A percentile compares a stretch with the other conserved stretches of the same genome.
Evolutionary conservation across 1,140 invertebrate species (phyloP).

Genomic region (Drosophila malerkotliana): DNA sequence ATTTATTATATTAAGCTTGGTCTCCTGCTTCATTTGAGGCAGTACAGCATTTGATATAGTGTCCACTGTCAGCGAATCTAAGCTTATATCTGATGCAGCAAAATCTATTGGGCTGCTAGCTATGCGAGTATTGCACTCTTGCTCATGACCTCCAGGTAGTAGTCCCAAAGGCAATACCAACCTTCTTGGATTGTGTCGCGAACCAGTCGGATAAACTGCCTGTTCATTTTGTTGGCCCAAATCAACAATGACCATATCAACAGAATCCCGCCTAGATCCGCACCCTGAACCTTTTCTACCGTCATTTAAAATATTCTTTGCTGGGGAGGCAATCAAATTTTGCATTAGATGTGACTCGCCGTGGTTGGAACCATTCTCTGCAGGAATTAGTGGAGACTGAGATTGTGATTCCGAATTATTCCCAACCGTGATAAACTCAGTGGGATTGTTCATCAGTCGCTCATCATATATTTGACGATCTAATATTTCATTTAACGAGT

Average conservation of each 20-base stretch:
- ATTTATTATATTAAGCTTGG: constrained; percentile 63
- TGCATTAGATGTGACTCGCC: constrained; percentile 25
- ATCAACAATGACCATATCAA: constrained; percentile 85
- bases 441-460: constrained; percentile 85
- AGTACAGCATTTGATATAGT: constrained; percentile 26
- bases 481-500: constrained; percentile 88
- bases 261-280: constrained; percentile 63
- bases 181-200: constrained; percentile 63
- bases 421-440: constrained; percentile 70
- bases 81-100: constrained; percentile 59
- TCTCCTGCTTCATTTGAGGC: constrained; percentile 64
- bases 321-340: constrained; percentile 31
- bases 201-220: constrained; percentile 66
- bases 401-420: constrained; percentile 5
- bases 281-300: constrained; percentile 25
- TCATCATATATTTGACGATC: constrained; percentile 87
- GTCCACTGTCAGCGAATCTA: constrained; percentile 62
- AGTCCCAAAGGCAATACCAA: constrained; percentile 43
- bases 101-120: constrained; percentile 65
- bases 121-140: constrained; percentile 36
- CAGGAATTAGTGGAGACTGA: background rate
- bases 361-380: constrained; percentile 8
- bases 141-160: constrained; percentile 40
- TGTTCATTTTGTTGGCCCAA: constrained; percentile 70
- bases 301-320: constrained; percentile 71